Base-by-base conservation (phyloP, 1,140 invertebrate genomes). In the Drosophila paulistorum region DNA sequence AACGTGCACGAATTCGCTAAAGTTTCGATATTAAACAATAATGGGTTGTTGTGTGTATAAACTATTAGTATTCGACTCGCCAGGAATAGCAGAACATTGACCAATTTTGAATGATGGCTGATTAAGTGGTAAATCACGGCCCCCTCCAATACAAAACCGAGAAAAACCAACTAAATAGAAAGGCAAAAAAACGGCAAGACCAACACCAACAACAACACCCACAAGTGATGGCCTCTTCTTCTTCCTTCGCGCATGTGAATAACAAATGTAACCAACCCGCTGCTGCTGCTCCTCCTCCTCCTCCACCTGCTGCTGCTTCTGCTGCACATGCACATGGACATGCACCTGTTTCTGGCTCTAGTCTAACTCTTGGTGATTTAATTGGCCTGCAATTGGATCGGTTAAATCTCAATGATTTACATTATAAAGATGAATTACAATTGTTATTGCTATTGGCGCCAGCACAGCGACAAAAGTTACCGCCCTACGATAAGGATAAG, bases 401-500 rank as follows among this genome's bases (percentile, higher is more conserved):
- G 14, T 54, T 83, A 13, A 86, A 83, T 60, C 62, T 70, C 4
- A 75, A 75, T 11, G 76, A 74, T 23, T 67, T 79, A 48, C 45
- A 75, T 1, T 75, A 81, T 51, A 86, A 81, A 45, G 82, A 86
- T 78, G 82, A 86, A 65, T 64, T 86, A 45, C 82, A 86, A 42
- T 67, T 86, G 65, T 62, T 76, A 26, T 57, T 77, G 42, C 74
- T 81, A 41, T 26, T 86, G 17, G 48, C 79, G 35, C 74, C 77
- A 23, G 59, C 80, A 63, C 75, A 73, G 35, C 78, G 73, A 11
- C 78, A 59, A 48, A 78, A 39, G 7, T 26, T 68, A 35, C 66
- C 63, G 20, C 42, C 63, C 1, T 67, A 77, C 7, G 35, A 74
- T 54, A 45, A 17, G 14, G 33, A 35, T 30, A 60, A 39, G 42